Percentiles rank a stretch among this genome's conserved stretches.
Evolutionary conservation across 2,113 vertebrate genomes (phyloP).

Genomic region (Riparia riparia): DNA sequence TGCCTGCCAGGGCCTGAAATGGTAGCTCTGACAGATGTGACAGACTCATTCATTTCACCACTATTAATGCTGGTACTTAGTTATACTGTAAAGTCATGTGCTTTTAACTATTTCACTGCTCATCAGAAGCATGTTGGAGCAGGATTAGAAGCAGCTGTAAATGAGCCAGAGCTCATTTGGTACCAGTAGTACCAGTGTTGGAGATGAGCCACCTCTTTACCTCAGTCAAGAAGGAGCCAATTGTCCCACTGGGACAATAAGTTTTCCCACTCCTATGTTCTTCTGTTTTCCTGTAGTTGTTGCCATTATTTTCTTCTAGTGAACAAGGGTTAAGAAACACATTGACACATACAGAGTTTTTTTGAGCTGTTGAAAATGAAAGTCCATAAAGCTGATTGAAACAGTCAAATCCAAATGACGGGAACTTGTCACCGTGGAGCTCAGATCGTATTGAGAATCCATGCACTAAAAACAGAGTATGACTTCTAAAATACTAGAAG

Average conservation of each 20-base stretch:
- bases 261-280: background rate
- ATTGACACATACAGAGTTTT: background rate
- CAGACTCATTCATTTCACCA: background rate
- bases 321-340: background rate
- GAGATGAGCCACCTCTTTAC: background rate
- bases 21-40: background rate
- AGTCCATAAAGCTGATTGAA: background rate
- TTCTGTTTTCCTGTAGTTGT: background rate
- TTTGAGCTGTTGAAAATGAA: background rate
- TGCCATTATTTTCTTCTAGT: background rate
- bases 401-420: background rate
- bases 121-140: background rate
- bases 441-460: background rate
- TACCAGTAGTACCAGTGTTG: background rate
- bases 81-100: background rate
- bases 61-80: background rate
- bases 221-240: background rate
- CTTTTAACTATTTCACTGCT: conserved; percentile 19
- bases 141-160: background rate
- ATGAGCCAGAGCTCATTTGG: background rate
- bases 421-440: background rate
- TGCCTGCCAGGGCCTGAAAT: background rate
- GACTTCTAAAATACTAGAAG: background rate
- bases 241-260: background rate
- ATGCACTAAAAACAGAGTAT: background rate